Percentiles rank a stretch among this genome's conserved stretches.
Conservation (phyloP, 30 jellyfish, hydroid and myxozoan genomes). For the Mastigias papua region DNA sequence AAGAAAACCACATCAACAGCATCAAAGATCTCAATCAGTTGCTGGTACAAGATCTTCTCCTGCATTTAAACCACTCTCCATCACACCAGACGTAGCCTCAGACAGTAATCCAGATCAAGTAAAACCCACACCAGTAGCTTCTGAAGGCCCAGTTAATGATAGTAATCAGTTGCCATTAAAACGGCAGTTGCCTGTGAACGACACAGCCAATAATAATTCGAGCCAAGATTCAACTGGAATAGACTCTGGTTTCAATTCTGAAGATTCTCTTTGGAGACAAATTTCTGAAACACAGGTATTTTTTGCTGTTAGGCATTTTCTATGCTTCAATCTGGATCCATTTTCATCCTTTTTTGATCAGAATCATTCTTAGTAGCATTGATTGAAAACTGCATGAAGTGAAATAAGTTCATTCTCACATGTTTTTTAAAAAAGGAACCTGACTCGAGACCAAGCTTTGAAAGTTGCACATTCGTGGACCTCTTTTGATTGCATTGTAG, state of each 20-base stretch:
- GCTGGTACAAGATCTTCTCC: constrained; percentile 62
- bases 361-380: too few relatives aligned
- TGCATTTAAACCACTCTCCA: constrained; percentile 20
- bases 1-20: constrained; percentile 45
- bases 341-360: too few relatives aligned
- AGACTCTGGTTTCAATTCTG: constrained; percentile 29
- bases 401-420: too few relatives aligned
- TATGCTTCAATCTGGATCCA: background rate
- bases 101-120: background rate
- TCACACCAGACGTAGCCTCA: constrained; percentile 11
- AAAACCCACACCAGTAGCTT: constrained; percentile 2
- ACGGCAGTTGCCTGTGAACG: background rate
- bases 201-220: background rate
- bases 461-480: too few relatives aligned
- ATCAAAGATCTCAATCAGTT: constrained; percentile 75
- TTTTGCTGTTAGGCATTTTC: background rate
- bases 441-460: too few relatives aligned
- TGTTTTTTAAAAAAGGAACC: too few relatives aligned
- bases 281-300: constrained; percentile 67
- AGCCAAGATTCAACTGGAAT: background rate
- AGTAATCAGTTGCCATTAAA: background rate
- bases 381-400: too few relatives aligned
- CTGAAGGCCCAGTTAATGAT: background rate
- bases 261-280: constrained; percentile 39
- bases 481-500: too few relatives aligned